Conservation (phyloP, 2,113 vertebrate species). For the Aplodontia rufa region DNA sequence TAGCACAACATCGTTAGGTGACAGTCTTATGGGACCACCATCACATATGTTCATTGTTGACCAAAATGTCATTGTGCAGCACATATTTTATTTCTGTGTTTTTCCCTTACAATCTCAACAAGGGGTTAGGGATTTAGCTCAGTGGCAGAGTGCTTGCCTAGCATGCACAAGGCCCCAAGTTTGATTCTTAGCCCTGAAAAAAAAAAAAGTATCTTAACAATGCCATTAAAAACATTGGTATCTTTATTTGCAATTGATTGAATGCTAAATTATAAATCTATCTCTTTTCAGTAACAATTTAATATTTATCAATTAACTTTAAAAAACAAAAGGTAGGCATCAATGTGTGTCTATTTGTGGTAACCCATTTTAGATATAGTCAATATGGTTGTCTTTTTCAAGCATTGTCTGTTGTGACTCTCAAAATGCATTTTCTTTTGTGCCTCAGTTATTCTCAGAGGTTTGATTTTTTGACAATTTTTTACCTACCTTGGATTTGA, state of each 20-base stretch:
- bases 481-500: not conserved
- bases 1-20: not conserved
- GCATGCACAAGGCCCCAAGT: too few relatives aligned
- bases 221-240: slow-evolving; percentile 10
- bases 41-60: not conserved
- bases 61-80: not conserved
- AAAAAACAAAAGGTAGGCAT: not conserved
- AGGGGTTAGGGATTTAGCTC: too few relatives aligned
- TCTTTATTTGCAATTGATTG: not conserved
- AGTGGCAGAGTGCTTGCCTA: too few relatives aligned
- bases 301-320: slow-evolving; percentile 19
- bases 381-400: not conserved
- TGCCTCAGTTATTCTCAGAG: not conserved
- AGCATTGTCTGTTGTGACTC: not conserved
- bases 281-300: not conserved
- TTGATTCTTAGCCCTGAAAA: too few relatives aligned
- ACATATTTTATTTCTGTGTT: not conserved
- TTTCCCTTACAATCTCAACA: not conserved
- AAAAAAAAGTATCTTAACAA: not conserved
- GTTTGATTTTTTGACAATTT: not conserved
- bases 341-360: not conserved
- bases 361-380: not conserved
- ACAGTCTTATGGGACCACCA: not conserved
- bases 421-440: not conserved
- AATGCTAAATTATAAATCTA: not conserved